Evolutionary conservation across 2,113 vertebrate genomes (phyloP).

Genomic region (Megaleporinus macrocephalus): DNA sequence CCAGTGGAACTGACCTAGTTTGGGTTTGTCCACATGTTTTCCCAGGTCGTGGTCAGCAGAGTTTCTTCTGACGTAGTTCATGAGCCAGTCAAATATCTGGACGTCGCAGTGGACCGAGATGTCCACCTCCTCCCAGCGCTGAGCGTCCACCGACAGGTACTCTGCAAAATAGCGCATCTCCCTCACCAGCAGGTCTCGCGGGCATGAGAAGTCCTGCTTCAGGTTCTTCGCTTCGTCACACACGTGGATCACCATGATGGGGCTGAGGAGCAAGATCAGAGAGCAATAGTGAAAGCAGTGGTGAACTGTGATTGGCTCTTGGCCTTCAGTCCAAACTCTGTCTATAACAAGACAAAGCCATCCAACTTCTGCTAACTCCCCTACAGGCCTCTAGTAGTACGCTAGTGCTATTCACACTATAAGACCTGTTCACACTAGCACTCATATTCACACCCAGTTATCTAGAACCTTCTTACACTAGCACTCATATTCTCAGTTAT

Average conservation of each 20-base stretch:
- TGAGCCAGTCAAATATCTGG: conserved; percentile 98
- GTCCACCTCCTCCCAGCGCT: conserved; percentile 98
- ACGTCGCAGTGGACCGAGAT: conserved; percentile 98
- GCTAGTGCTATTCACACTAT: too few relatives aligned
- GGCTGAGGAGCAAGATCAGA: conserved; percentile 71
- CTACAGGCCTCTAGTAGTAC: too few relatives aligned
- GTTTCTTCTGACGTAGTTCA: conserved; percentile 94
- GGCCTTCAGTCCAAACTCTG: too few relatives aligned
- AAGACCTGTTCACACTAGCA: too few relatives aligned
- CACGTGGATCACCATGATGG: conserved; percentile 98
- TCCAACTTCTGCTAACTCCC: too few relatives aligned
- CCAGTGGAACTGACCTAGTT: conserved; percentile 82
- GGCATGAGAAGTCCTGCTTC: conserved; percentile 95
- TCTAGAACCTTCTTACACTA: too few relatives aligned
- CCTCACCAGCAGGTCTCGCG: conserved; percentile 90
- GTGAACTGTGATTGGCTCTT: too few relatives aligned
- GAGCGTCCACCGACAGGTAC: conserved; percentile 90
- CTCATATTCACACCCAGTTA: too few relatives aligned
- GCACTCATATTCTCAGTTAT: too few relatives aligned
- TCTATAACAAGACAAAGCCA: too few relatives aligned
- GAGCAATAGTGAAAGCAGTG: too few relatives aligned
- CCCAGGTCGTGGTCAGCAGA: conserved; percentile 72
- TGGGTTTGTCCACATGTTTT: conserved; percentile 80
- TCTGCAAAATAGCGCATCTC: conserved; percentile 99
- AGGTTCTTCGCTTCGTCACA: conserved; percentile 97